Percentiles rank a stretch among this genome's conserved stretches.
phyloP scores from a whole-genome alignment of 2,113 vertebrate species.

The Chaetorhynchus papuensis region DNA sequence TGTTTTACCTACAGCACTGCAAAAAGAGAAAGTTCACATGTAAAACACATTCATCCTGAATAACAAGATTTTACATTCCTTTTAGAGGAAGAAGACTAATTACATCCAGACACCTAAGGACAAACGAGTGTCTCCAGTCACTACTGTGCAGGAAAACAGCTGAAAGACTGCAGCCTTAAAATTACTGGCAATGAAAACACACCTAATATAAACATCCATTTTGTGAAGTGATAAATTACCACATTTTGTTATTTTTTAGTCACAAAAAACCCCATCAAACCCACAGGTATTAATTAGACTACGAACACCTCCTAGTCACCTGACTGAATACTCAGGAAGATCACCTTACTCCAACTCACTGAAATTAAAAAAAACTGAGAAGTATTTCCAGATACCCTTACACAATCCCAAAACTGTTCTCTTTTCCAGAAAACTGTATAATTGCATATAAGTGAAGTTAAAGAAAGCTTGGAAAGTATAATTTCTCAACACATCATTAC shows the following conservation, averaged over 20 bases:
- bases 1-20: constrained; percentile 98
- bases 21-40: constrained; percentile 29
- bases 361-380: background rate
- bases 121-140: background rate
- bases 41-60: background rate
- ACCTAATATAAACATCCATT: background rate
- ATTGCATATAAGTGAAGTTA: background rate
- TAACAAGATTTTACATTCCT: background rate
- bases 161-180: background rate
- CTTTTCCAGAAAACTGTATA: background rate
- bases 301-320: background rate
- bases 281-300: background rate
- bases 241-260: background rate
- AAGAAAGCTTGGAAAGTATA: background rate
- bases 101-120: background rate
- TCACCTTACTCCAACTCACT: background rate
- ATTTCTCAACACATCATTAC: background rate
- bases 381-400: background rate
- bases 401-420: background rate
- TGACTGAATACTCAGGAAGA: background rate
- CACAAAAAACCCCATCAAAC: background rate
- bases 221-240: background rate
- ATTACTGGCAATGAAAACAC: background rate
- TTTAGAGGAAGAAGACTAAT: background rate
- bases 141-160: background rate